Conservation (phyloP, 2,797 vertebrate species). For the Pempheris klunzingeri region DNA sequence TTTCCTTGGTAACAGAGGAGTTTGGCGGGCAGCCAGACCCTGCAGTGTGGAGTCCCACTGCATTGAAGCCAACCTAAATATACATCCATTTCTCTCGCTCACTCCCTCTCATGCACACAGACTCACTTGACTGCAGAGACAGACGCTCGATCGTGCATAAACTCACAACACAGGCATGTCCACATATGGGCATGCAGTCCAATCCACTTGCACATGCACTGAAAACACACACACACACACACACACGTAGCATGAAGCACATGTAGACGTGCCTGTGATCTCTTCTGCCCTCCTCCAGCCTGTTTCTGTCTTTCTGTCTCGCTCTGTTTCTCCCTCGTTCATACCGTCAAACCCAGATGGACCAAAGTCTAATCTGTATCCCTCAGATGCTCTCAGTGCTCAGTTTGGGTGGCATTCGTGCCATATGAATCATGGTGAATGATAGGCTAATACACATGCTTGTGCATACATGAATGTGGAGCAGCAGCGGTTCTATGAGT, state of each 20-base stretch:
- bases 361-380: neutral
- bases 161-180: constrained; percentile 40
- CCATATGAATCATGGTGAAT: constrained; percentile 9
- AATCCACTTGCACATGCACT: neutral
- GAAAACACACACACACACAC: constrained; percentile 3
- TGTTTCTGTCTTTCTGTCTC: neutral
- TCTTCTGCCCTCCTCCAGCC: neutral
- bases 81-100: constrained; percentile 56
- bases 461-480: no score
- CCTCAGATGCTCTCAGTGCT: neutral
- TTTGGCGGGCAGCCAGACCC: constrained; percentile 79
- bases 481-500: constrained; percentile 5
- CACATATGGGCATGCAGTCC: constrained; percentile 31
- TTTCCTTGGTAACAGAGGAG: constrained; percentile 85
- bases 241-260: neutral
- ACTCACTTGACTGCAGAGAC: constrained; percentile 42
- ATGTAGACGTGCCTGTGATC: neutral
- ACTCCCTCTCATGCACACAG: constrained; percentile 22
- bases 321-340: neutral
- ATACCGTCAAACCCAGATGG: neutral
- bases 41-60: constrained; percentile 74
- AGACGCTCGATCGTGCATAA: constrained; percentile 21
- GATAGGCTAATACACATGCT: constrained; percentile 18
- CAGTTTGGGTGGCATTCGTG: constrained; percentile 12
- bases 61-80: constrained; percentile 75